phyloP scores from a whole-genome alignment of 2,797 vertebrate species.

The Gymnopithys bicolor region DNA sequence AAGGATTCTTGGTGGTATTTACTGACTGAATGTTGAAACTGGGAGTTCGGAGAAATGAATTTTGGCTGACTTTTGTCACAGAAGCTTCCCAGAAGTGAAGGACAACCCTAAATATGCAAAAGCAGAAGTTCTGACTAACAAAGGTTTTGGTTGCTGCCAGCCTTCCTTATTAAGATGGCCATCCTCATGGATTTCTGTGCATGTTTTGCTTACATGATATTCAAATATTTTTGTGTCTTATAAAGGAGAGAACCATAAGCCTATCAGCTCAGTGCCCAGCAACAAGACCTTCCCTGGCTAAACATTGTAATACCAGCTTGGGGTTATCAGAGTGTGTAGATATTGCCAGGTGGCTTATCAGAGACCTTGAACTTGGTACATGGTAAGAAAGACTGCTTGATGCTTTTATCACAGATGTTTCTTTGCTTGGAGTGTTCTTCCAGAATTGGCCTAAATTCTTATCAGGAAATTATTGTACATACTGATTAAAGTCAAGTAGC shows the following conservation, averaged over 20 bases:
- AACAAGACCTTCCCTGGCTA: conserved; percentile 56
- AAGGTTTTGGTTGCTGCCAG: not conserved
- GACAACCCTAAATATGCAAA: not conserved
- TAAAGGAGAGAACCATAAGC: not conserved
- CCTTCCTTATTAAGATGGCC: not conserved
- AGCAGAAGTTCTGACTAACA: not conserved
- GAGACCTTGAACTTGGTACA: conserved; percentile 67
- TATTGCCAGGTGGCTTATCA: conserved; percentile 67
- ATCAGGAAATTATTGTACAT: not conserved
- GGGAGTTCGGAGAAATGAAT: not conserved
- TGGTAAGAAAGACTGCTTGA: conserved; percentile 43
- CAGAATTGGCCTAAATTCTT: conserved; percentile 43
- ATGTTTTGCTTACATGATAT: not conserved
- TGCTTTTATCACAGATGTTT: conserved; percentile 68
- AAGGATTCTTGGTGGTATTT: not conserved
- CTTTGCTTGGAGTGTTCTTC: conserved; percentile 31
- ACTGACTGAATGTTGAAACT: not conserved
- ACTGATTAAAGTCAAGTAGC: not conserved
- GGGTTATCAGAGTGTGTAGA: conserved; percentile 47
- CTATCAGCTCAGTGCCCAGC: conserved; percentile 22
- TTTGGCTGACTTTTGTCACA: not conserved
- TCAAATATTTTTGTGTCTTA: not conserved
- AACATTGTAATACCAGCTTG: conserved; percentile 69
- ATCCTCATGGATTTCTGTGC: not conserved
- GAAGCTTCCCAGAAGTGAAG: not conserved